Evolutionary conservation across 2,888 invertebrate species (phyloP).

Genomic region (Neoscelio sp.): DNA sequence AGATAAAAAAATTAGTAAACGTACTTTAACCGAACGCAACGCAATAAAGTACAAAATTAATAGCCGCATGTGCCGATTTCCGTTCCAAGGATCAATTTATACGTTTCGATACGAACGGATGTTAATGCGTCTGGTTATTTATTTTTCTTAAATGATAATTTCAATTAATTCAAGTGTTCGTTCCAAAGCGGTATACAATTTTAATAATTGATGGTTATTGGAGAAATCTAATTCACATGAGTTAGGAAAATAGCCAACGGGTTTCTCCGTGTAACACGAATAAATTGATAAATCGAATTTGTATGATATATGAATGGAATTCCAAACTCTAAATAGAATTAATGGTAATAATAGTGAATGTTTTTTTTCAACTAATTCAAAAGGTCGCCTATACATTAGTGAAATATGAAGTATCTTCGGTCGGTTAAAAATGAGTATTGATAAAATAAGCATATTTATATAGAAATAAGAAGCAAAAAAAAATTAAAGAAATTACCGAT

Average conservation of each 20-base stretch:
- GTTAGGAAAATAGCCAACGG: conserved; percentile 40
- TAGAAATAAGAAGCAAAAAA: no score
- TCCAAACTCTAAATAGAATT: not conserved
- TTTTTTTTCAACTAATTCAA: conserved; percentile 1
- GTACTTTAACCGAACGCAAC: conserved; percentile 22
- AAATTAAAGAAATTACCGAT: conserved; percentile 30
- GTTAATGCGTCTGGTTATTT: no score
- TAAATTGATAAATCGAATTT: conserved; percentile 43
- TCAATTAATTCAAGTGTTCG: conserved; percentile 48
- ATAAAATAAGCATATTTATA: conserved; percentile 49
- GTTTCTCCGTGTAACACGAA: conserved; percentile 11
- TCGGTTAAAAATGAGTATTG: conserved; percentile 11
- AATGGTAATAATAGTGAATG: not conserved
- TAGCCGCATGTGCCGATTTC: conserved; percentile 30
- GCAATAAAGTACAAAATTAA: conserved; percentile 34
- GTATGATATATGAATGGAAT: conserved; percentile 2
- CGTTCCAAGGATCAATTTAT: conserved; percentile 47
- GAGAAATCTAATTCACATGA: conserved; percentile 46
- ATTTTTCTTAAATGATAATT: conserved; percentile 42
- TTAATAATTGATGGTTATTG: conserved; percentile 57
- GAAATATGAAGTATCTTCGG: conserved; percentile 11
- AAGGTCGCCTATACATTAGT: conserved; percentile 6
- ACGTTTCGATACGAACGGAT: conserved; percentile 40
- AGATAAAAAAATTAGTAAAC: conserved; percentile 22
- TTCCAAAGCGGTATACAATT: conserved; percentile 32